A percentile compares a stretch with the other conserved stretches of the same genome.
These are phyloP conservation scores for Pleuronectes platessa DNA, from an alignment of 2,113 vertebrate species.

Conservation along the genomic window DNA sequence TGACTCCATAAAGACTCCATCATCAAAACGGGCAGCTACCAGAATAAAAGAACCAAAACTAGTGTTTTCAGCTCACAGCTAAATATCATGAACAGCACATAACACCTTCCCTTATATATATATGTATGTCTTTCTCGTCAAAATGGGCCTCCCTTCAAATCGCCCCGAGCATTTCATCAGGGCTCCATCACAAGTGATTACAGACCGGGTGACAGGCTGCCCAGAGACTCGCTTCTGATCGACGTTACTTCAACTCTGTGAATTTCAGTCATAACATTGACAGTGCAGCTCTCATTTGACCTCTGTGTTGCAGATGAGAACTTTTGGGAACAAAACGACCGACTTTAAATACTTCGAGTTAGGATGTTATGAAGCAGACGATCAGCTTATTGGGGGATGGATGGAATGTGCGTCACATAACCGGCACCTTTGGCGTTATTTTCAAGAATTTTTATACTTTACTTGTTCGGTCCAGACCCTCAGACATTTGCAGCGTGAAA, in stretches of 20 bases:
- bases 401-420: too few relatives aligned
- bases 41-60: background rate
- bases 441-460: too few relatives aligned
- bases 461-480: too few relatives aligned
- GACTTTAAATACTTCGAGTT: background rate
- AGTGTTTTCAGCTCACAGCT: background rate
- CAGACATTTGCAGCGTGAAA: too few relatives aligned
- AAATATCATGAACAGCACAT: constrained; percentile 13
- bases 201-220: constrained; percentile 22
- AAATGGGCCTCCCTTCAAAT: background rate
- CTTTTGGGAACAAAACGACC: background rate
- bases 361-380: too few relatives aligned
- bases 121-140: constrained; percentile 26
- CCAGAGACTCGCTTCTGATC: constrained; percentile 24
- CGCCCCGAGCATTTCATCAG: constrained; percentile 32
- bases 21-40: background rate
- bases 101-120: background rate
- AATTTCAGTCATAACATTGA: background rate
- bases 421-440: too few relatives aligned
- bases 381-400: too few relatives aligned
- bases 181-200: constrained; percentile 40
- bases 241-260: constrained; percentile 30
- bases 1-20: background rate
- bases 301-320: background rate
- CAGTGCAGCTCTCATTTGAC: background rate